Percentiles rank a stretch among this genome's conserved stretches.
phyloP scores from a whole-genome alignment of 1,140 invertebrate species.

The Hirudo medicinalis region DNA sequence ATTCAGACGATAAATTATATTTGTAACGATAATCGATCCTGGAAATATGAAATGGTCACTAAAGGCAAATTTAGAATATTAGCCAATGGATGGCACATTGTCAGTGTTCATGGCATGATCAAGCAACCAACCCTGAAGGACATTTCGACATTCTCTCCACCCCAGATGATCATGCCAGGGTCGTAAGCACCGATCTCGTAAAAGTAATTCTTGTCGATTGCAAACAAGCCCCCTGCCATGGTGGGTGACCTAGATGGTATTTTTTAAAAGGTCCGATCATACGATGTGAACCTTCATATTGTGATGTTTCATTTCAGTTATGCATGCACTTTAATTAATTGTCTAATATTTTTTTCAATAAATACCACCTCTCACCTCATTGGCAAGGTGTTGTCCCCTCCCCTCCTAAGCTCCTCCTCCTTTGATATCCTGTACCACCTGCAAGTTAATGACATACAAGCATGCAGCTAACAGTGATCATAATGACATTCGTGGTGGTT shows the following conservation, averaged over 20 bases:
- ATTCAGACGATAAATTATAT: not conserved
- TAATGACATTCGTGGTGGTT: no score
- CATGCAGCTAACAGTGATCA: no score
- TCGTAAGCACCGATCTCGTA: constrained; percentile 85
- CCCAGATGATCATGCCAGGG: constrained; percentile 94
- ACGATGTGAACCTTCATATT: no score
- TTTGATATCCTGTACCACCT: constrained; percentile 81
- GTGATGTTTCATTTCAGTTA: no score
- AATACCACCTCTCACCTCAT: constrained; percentile 45
- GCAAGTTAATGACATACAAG: not conserved
- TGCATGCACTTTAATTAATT: no score
- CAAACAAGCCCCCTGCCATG: constrained; percentile 96
- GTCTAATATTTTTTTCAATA: no score
- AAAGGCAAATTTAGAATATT: not conserved
- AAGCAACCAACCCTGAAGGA: constrained; percentile 51
- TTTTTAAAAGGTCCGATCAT: no score
- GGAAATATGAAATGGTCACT: no score
- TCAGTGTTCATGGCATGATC: not conserved
- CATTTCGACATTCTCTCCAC: constrained; percentile 86
- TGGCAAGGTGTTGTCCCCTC: constrained; percentile 74
- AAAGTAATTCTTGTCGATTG: constrained; percentile 62
- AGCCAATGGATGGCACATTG: not conserved
- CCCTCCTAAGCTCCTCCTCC: constrained; percentile 76
- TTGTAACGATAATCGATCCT: not conserved
- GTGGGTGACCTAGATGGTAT: constrained; percentile 60